Percentiles rank a stretch among this genome's conserved stretches.
phyloP scores from a whole-genome alignment of 1,140 invertebrate genomes.

The Danaus plexippus region DNA sequence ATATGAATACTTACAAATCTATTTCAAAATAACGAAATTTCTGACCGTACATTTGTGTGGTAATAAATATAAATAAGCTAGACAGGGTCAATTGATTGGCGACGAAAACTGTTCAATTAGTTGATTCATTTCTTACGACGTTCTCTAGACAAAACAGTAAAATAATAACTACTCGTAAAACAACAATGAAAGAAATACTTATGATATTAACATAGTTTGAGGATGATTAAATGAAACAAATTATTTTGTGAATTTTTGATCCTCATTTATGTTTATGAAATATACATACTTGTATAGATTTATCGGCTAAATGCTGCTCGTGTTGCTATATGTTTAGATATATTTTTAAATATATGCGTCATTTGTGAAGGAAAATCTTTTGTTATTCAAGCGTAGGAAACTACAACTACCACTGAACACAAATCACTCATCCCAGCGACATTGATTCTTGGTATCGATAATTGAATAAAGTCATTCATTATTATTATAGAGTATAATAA shows the following conservation, averaged over 20 bases:
- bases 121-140: constrained; percentile 38
- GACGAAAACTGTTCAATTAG: constrained; percentile 49
- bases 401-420: constrained; percentile 13
- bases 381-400: too few species aligned
- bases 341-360: too few species aligned
- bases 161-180: too few species aligned
- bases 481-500: constrained; percentile 55
- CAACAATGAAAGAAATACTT: too few species aligned
- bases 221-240: too few species aligned
- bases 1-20: background rate
- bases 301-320: too few species aligned
- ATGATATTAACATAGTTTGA: too few species aligned
- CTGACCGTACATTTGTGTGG: constrained; percentile 10
- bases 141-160: constrained; percentile 1
- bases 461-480: constrained; percentile 70
- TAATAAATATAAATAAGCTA: constrained; percentile 41
- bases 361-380: too few species aligned
- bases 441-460: constrained; percentile 61
- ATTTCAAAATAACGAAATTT: too few species aligned
- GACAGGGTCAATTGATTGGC: constrained; percentile 46
- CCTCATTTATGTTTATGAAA: too few species aligned
- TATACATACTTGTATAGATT: constrained; percentile 7
- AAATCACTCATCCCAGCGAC: constrained; percentile 55
- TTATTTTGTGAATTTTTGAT: too few species aligned
- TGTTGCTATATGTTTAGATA: too few species aligned